phyloP scores from a whole-genome alignment of 1,140 invertebrate species.

The Andrena cerasifolii region DNA sequence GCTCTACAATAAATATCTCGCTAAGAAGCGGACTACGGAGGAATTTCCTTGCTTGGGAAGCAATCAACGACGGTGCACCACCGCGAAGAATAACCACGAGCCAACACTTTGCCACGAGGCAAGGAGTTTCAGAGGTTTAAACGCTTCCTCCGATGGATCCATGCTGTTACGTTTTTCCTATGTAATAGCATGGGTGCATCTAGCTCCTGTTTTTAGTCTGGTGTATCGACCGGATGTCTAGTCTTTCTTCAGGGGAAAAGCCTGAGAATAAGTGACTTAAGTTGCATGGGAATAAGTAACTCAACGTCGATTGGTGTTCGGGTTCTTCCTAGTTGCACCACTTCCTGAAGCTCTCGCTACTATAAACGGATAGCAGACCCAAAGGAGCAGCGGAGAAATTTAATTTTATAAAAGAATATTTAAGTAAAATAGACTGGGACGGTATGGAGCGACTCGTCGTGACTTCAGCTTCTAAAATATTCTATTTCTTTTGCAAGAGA shows the following conservation, averaged over 20 bases:
- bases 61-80: not conserved
- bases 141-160: not conserved
- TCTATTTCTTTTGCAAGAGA: too few relatives aligned
- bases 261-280: not conserved
- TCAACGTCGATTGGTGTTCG: not conserved
- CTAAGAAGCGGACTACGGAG: too few relatives aligned
- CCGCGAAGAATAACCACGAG: conserved; percentile 1
- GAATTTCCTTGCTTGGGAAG: conserved; percentile 10
- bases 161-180: not conserved
- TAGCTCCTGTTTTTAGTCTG: conserved; percentile 22
- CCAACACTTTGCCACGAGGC: not conserved
- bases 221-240: conserved; percentile 47
- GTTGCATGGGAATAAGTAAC: not conserved
- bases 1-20: too few relatives aligned
- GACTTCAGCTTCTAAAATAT: too few relatives aligned
- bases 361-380: too few relatives aligned
- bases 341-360: too few relatives aligned
- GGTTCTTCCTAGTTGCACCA: not conserved
- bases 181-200: not conserved
- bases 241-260: not conserved
- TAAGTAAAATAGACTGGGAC: too few relatives aligned
- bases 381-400: too few relatives aligned
- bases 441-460: too few relatives aligned
- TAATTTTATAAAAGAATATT: too few relatives aligned
- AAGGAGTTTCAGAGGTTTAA: conserved; percentile 1